Evolutionary conservation across 35 echinoderm and acorn worm genomes (phyloP), one percentile per base, ranked within the genome.

Genomic region (Lytechinus variegatus): DNA sequence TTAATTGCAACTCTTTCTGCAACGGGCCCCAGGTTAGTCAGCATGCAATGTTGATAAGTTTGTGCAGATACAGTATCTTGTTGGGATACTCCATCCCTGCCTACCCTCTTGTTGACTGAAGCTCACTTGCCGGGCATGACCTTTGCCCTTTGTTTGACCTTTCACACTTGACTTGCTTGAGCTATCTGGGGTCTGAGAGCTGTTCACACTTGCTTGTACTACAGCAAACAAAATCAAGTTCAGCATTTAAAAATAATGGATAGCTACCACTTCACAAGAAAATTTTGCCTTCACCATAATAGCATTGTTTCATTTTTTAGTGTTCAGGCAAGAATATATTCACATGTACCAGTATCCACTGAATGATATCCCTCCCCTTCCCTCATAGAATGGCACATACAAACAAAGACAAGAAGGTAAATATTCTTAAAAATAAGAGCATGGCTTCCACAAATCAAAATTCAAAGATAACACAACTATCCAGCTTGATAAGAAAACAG

Each of bases 71-170:
- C 33, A 44, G 33, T 44, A 44, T 44, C 21, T 71, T 71, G 66
- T 8, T 4, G n/a, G 66, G 66, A 79, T 79, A 24, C 19, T 24
- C 66, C 21, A 7, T 79, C 66, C 7, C 19, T 79, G 53, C 92
- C 92, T 93, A 93, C 92, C 92, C 92, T 93, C 92, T 57, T 55
- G 92, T 19, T 93, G 92, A 27, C 92, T 93, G 55, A 93, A 93
- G 92, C 92, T 93, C 29, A 93, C 92, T 54, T 93, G 92, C 28
- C 92, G 92, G n/a, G 92, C 92, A 93, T 93, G 92, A 93, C 88
- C 88, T 90, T 44, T 90, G 88, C 52, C 52, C 88, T 54, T 90
- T 53, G 28, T 89, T 11, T 89, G 87, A 89, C 87, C 87, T 89
- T 28, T 89, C 13, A 53, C 87, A 89, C 19, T 53, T 52, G 88